A percentile compares a stretch with the other conserved stretches of the same genome.
phyloP scores from a whole-genome alignment of 1,140 invertebrate genomes.

The Wasmannia auropunctata region DNA sequence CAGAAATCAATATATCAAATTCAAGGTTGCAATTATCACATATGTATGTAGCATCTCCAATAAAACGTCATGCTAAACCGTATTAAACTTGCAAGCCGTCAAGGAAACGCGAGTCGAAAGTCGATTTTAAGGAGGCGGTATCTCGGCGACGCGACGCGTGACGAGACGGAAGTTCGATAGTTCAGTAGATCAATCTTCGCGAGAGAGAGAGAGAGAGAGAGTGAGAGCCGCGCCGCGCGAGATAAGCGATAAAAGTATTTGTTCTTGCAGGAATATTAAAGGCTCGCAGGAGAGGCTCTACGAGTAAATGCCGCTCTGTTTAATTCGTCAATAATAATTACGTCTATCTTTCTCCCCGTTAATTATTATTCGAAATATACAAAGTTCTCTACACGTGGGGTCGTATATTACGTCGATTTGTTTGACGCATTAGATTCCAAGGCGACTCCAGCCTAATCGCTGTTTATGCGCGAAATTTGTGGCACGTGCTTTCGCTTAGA shows the following conservation, averaged over 20 bases:
- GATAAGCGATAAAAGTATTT: constrained; percentile 10
- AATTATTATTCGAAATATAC: constrained; percentile 1
- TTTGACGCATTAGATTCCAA: constrained; percentile 13
- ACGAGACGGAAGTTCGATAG: not conserved
- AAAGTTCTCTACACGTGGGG: too few species aligned
- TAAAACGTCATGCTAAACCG: not conserved
- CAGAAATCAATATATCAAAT: not conserved
- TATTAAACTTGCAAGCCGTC: constrained; percentile 2
- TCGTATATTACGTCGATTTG: constrained; percentile 7
- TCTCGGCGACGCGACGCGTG: not conserved
- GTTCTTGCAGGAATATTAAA: not conserved
- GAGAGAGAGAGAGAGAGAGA: too few species aligned
- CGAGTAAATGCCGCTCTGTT: constrained; percentile 6
- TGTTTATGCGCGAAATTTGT: constrained; percentile 43
- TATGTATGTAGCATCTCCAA: not conserved
- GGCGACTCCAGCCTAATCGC: not conserved
- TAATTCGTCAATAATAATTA: constrained; percentile 19
- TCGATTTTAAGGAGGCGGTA: not conserved
- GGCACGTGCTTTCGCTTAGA: constrained; percentile 43
- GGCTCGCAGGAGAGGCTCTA: not conserved
- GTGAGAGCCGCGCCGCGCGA: not conserved
- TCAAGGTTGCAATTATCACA: not conserved
- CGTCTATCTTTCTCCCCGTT: not conserved
- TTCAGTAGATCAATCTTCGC: constrained; percentile 16
- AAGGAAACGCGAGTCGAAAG: not conserved